These are phyloP conservation scores for Tetranychus truncatus DNA, from an alignment of 2,888 invertebrate species.

Conservation along the genomic window DNA sequence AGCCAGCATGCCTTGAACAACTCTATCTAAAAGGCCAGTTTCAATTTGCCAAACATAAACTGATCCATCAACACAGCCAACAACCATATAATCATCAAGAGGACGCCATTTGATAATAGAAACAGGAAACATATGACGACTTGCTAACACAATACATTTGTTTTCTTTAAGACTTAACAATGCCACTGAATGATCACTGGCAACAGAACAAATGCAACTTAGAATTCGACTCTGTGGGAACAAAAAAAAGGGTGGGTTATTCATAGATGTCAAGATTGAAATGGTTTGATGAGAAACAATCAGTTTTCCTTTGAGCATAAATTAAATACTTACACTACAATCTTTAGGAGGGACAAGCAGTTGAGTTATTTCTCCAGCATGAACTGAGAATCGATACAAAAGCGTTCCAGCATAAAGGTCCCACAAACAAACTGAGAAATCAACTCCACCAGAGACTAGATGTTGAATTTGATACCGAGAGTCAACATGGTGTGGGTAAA, in stretches of 20 bases:
- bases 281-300: neutral
- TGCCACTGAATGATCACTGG: conserved; percentile 91
- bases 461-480: conserved; percentile 64
- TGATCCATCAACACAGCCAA: conserved; percentile 88
- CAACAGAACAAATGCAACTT: conserved; percentile 86
- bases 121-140: conserved; percentile 84
- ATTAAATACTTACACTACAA: conserved; percentile 35
- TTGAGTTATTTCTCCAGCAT: conserved; percentile 90
- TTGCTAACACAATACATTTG: conserved; percentile 82
- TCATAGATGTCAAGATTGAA: neutral
- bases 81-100: conserved; percentile 89
- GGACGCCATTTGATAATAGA: conserved; percentile 89
- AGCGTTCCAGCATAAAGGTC: conserved; percentile 72
- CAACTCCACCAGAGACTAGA: conserved; percentile 86
- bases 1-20: conserved; percentile 80
- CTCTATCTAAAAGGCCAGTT: conserved; percentile 83
- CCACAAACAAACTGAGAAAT: conserved; percentile 93
- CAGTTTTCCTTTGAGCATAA: conserved; percentile 15
- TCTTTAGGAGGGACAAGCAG: conserved; percentile 81
- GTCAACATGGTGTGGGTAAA: conserved; percentile 79
- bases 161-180: conserved; percentile 74
- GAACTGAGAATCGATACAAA: conserved; percentile 85
- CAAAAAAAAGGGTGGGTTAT: conserved; percentile 24
- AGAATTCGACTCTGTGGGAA: conserved; percentile 59
- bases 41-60: conserved; percentile 99